A percentile compares a stretch with the other conserved stretches of the same genome.
phyloP scores from a whole-genome alignment of 1,140 invertebrate genomes.

The Stegodyphus mimosarum region DNA sequence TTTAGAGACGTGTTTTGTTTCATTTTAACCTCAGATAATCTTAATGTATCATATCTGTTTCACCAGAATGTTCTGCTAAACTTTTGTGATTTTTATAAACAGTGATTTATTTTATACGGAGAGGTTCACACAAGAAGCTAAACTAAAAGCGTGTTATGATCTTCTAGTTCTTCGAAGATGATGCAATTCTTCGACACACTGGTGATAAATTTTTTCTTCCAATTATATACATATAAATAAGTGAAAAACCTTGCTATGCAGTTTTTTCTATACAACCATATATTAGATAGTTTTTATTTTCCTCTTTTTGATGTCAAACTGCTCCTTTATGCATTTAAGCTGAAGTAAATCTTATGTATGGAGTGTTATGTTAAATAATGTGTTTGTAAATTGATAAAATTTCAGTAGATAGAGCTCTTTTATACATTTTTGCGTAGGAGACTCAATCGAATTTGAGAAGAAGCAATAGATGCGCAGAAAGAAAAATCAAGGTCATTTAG shows the following conservation, averaged over 20 bases:
- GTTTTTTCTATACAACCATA: slow-evolving; percentile 23
- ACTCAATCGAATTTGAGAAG: too few relatives aligned
- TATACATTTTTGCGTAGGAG: slow-evolving; percentile 9
- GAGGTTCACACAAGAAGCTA: slow-evolving; percentile 7
- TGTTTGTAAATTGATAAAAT: slow-evolving; percentile 23
- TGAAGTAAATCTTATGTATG: not conserved
- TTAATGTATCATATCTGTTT: slow-evolving; percentile 30
- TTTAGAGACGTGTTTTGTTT: slow-evolving; percentile 1
- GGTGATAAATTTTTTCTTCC: slow-evolving; percentile 44
- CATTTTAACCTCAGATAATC: not conserved
- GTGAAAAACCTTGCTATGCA: slow-evolving; percentile 33
- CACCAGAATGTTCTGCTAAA: slow-evolving; percentile 12
- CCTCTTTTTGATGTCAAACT: slow-evolving; percentile 15
- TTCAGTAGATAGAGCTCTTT: slow-evolving; percentile 26
- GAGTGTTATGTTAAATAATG: slow-evolving; percentile 5
- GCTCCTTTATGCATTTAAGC: slow-evolving; percentile 19
- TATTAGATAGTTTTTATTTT: slow-evolving; percentile 39
- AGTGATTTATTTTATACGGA: slow-evolving; percentile 45
- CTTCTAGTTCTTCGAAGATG: slow-evolving; percentile 21
- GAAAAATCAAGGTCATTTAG: too few relatives aligned
- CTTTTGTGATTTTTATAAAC: slow-evolving; percentile 32
- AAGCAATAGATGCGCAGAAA: too few relatives aligned
- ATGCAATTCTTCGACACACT: slow-evolving; percentile 29
- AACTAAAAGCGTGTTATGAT: slow-evolving; percentile 12
- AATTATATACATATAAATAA: slow-evolving; percentile 30